These are phyloP conservation scores for Nemapogon koenigi DNA, from an alignment of 2,888 invertebrate species.

Conservation along the genomic window DNA sequence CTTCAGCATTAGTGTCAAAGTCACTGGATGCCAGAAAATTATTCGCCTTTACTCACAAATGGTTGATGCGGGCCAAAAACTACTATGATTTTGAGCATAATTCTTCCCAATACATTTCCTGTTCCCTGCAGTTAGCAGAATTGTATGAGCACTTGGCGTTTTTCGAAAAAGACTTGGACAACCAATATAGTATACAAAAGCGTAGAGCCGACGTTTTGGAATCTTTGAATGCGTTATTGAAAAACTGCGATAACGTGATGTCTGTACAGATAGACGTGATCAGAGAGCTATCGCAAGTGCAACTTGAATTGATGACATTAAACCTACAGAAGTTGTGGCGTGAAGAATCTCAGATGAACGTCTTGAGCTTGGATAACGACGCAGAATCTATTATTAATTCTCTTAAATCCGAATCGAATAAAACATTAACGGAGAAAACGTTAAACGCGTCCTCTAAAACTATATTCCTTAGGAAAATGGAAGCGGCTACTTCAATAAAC, in stretches of 20 bases:
- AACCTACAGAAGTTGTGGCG: constrained; percentile 65
- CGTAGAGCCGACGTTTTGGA: constrained; percentile 66
- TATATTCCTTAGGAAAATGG: constrained; percentile 50
- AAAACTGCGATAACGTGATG: constrained; percentile 52
- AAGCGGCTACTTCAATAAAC: constrained; percentile 46
- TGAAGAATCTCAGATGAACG: constrained; percentile 49
- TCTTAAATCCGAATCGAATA: constrained; percentile 41
- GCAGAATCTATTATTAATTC: constrained; percentile 49
- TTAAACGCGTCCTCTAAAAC: constrained; percentile 41
- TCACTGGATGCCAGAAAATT: constrained; percentile 57
- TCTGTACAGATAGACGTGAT: constrained; percentile 62
- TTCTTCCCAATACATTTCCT: constrained; percentile 65
- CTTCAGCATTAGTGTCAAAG: constrained; percentile 28
- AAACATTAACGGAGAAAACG: constrained; percentile 45
- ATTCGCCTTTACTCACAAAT: constrained; percentile 63
- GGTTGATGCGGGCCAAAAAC: constrained; percentile 64
- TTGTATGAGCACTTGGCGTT: constrained; percentile 72
- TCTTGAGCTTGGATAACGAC: constrained; percentile 38
- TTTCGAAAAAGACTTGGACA: constrained; percentile 74
- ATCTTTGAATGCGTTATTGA: constrained; percentile 58
- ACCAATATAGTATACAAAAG: constrained; percentile 64
- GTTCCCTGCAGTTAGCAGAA: constrained; percentile 67
- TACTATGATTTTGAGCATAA: constrained; percentile 66
- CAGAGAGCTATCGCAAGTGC: constrained; percentile 67
- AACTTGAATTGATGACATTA: constrained; percentile 67